Percentiles rank a stretch among this genome's conserved stretches.
These are phyloP conservation scores for Phenganax stokvisi DNA, from an alignment of 92 coral and sea anemone species.

Conservation along the genomic window DNA sequence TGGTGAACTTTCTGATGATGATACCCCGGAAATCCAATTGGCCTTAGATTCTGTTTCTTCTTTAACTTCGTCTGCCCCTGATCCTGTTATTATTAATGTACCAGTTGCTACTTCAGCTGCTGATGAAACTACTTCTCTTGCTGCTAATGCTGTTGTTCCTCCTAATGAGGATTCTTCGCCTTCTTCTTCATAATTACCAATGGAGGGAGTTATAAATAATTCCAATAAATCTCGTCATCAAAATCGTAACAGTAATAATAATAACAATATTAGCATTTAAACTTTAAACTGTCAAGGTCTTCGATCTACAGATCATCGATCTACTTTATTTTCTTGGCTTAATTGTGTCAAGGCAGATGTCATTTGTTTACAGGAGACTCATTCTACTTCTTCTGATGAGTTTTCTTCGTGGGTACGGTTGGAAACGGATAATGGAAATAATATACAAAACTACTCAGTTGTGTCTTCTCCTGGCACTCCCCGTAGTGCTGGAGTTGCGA, in stretches of 20 bases:
- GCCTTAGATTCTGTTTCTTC: too few species aligned
- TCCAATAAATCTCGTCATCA: too few species aligned
- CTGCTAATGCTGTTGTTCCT: too few species aligned
- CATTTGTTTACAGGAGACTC: constrained; percentile 38
- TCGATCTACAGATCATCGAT: neutral
- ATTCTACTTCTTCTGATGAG: constrained; percentile 19
- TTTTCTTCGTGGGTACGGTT: constrained; percentile 5
- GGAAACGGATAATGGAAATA: neutral
- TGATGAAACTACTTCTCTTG: too few species aligned
- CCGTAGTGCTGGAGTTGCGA: neutral
- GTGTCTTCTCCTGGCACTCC: neutral
- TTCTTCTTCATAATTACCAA: too few species aligned
- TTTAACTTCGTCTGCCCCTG: too few species aligned
- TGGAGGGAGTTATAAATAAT: too few species aligned
- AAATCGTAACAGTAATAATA: neutral
- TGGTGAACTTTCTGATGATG: too few species aligned
- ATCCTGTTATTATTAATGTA: too few species aligned
- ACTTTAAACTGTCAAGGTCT: neutral
- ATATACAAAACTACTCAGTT: neutral
- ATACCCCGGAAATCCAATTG: too few species aligned
- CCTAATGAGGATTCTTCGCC: too few species aligned
- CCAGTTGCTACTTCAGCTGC: too few species aligned
- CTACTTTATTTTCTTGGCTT: neutral
- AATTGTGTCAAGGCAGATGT: constrained; percentile 7
- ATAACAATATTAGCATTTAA: neutral